These are phyloP conservation scores for Catocala sponsa DNA, from an alignment of 2,888 invertebrate genomes.

Conservation along the genomic window DNA sequence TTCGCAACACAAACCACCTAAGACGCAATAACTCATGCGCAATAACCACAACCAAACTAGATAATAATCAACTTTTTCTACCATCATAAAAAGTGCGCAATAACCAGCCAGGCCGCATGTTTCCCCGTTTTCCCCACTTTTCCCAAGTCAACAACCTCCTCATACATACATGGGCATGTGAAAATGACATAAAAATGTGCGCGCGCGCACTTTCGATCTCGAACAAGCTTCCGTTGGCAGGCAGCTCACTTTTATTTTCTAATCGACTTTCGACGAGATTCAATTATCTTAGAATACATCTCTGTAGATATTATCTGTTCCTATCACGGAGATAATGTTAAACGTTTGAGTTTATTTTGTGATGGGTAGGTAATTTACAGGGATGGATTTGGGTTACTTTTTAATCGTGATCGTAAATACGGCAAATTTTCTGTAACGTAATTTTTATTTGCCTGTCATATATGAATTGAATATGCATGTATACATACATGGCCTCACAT, in stretches of 20 bases:
- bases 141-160: slow-evolving; percentile 43
- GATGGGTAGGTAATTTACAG: too few relatives aligned
- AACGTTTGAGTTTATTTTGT: not conserved
- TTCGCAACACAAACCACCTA: slow-evolving; percentile 36
- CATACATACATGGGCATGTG: slow-evolving; percentile 60
- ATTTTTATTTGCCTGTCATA: too few relatives aligned
- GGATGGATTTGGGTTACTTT: too few relatives aligned
- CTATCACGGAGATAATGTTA: slow-evolving; percentile 44
- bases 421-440: too few relatives aligned
- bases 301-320: slow-evolving; percentile 41
- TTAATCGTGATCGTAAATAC: too few relatives aligned
- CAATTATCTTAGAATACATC: slow-evolving; percentile 52
- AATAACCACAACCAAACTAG: slow-evolving; percentile 35
- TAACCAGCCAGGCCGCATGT: slow-evolving; percentile 46
- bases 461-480: too few relatives aligned
- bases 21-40: slow-evolving; percentile 16
- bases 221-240: slow-evolving; percentile 57
- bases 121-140: slow-evolving; percentile 56
- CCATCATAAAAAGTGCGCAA: slow-evolving; percentile 36
- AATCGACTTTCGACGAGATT: slow-evolving; percentile 51
- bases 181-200: slow-evolving; percentile 69
- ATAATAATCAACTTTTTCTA: slow-evolving; percentile 48
- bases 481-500: too few relatives aligned
- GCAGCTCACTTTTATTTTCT: slow-evolving; percentile 57
- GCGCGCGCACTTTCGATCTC: slow-evolving; percentile 68